Percentiles rank a stretch among this genome's conserved stretches.
Evolutionary conservation across 1,140 invertebrate genomes (phyloP).

Genomic region (Drosophila subpulchrella): DNA sequence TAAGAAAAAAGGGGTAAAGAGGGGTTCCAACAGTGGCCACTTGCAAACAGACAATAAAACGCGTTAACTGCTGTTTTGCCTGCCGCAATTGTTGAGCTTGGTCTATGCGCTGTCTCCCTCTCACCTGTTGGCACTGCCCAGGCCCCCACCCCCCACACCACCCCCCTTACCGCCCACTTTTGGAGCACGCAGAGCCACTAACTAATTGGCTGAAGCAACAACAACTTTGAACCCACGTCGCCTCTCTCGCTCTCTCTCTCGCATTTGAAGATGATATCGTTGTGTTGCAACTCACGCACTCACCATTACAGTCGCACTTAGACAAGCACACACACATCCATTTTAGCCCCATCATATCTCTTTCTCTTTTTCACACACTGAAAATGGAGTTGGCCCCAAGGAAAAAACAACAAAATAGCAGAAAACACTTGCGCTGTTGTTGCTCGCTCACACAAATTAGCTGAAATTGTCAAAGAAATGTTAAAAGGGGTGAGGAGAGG

Average conservation of each 20-base stretch:
- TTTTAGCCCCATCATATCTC: constrained; percentile 17
- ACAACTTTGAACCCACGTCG: constrained; percentile 31
- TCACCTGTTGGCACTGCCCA: not conserved
- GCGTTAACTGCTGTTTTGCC: constrained; percentile 75
- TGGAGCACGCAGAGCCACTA: constrained; percentile 53
- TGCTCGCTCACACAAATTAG: constrained; percentile 56
- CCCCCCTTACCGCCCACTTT: constrained; percentile 3
- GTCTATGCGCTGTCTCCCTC: constrained; percentile 16
- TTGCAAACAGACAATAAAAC: constrained; percentile 78
- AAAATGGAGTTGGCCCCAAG: constrained; percentile 9
- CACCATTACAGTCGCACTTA: constrained; percentile 24
- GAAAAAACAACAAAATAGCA: constrained; percentile 19
- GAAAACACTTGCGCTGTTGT: constrained; percentile 37
- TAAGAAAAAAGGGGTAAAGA: constrained; percentile 3
- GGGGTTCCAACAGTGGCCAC: constrained; percentile 20
- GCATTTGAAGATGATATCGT: constrained; percentile 54
- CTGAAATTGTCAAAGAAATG: constrained; percentile 51
- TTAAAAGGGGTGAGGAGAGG: not conserved
- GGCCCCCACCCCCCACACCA: not conserved
- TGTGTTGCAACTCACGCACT: constrained; percentile 57
- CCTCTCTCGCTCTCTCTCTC: constrained; percentile 12
- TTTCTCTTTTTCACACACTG: constrained; percentile 6
- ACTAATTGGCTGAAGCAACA: constrained; percentile 51
- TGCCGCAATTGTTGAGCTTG: constrained; percentile 56
- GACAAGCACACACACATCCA: not conserved